These are phyloP conservation scores for Hyperopisus bebe DNA, from an alignment of 2,113 vertebrate species.

Conservation along the genomic window DNA sequence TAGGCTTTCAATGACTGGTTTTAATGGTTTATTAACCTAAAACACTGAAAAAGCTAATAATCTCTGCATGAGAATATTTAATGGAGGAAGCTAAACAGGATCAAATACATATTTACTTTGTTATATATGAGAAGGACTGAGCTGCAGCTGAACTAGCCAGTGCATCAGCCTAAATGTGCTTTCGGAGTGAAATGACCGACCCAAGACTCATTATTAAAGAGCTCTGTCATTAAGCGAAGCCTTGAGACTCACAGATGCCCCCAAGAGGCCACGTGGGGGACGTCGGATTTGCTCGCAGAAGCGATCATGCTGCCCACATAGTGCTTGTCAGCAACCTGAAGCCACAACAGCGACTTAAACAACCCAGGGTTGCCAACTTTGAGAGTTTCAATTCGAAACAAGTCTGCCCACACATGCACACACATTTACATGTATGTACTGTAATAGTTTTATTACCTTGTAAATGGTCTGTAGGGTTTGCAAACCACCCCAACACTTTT, in stretches of 20 bases:
- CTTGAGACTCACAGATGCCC: not conserved
- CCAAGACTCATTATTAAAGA: not conserved
- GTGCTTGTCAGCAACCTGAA: not conserved
- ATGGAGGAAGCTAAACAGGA: not conserved
- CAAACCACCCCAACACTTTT: too few relatives aligned
- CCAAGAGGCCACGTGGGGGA: not conserved
- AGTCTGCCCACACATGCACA: not conserved
- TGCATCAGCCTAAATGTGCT: not conserved
- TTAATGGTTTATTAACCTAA: not conserved
- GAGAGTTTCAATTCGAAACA: not conserved
- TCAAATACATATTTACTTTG: not conserved
- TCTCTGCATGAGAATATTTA: not conserved
- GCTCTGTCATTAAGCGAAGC: not conserved
- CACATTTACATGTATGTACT: too few relatives aligned
- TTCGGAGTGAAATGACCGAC: not conserved
- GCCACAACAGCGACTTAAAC: not conserved
- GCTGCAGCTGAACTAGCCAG: not conserved
- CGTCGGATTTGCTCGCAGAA: not conserved
- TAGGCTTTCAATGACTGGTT: not conserved
- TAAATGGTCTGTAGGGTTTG: too few relatives aligned
- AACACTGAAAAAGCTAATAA: not conserved
- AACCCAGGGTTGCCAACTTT: not conserved
- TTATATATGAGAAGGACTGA: not conserved
- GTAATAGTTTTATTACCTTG: too few relatives aligned
- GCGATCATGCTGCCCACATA: not conserved